These are phyloP conservation scores for Poeciliopsis retropinna DNA, from an alignment of 2,113 vertebrate genomes.

Conservation along the genomic window DNA sequence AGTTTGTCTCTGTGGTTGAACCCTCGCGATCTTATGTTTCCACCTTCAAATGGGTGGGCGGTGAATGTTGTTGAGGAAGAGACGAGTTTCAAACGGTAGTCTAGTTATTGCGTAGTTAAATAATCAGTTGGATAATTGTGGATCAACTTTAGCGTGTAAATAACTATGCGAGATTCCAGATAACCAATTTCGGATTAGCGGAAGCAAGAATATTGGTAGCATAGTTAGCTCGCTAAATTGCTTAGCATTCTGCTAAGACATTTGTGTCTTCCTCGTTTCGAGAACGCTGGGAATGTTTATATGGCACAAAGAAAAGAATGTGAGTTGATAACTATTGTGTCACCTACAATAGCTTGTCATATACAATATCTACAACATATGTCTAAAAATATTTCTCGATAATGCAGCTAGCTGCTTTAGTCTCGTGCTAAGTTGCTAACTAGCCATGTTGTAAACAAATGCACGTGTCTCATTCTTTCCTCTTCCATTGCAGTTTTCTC, in stretches of 20 bases:
- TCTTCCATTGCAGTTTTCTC: too few species aligned
- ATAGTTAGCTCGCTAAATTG: slow-evolving; percentile 20
- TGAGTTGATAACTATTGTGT: slow-evolving; percentile 35
- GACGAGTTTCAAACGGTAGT: background rate
- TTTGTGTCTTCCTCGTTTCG: background rate
- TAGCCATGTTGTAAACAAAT: slow-evolving; percentile 61
- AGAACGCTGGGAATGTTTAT: background rate
- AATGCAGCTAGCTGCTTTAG: slow-evolving; percentile 6
- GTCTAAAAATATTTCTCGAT: background rate
- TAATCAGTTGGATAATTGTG: background rate
- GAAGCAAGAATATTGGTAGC: background rate
- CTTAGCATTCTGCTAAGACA: background rate
- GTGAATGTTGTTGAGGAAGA: background rate
- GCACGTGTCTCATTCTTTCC: slow-evolving; percentile 44
- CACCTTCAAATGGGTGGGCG: rapidly evolving
- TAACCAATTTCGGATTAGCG: background rate
- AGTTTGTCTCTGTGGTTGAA: background rate
- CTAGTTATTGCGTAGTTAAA: background rate
- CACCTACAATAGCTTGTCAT: background rate
- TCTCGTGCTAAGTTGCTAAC: slow-evolving; percentile 8
- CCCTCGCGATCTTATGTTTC: rapidly evolving
- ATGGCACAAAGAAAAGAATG: slow-evolving; percentile 72
- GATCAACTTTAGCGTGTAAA: background rate
- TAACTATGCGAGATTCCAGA: background rate
- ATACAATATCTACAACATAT: rapidly evolving